Evolutionary conservation across 2,113 vertebrate species (phyloP).

Genomic region (Aegithalos caudatus): DNA sequence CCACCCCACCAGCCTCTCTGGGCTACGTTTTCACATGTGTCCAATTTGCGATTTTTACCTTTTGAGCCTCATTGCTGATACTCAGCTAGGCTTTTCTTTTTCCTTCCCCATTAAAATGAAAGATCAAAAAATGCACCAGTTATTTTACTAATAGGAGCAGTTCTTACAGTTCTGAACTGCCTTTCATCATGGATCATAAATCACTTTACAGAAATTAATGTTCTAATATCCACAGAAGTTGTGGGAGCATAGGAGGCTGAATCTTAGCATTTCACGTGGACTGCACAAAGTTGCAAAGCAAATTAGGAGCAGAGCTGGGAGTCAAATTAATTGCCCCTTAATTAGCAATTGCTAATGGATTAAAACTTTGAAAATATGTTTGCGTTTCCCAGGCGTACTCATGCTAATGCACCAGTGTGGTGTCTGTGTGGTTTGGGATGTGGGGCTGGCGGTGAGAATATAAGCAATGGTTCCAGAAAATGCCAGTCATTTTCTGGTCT

Average conservation of each 20-base stretch:
- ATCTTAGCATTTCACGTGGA: not conserved
- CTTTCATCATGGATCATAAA: conserved; percentile 45
- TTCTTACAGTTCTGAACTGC: not conserved
- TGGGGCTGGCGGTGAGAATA: not conserved
- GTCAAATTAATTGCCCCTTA: conserved; percentile 14
- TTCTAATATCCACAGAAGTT: not conserved
- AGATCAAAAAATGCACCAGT: conserved; percentile 36
- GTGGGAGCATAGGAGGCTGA: not conserved
- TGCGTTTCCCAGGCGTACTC: not conserved
- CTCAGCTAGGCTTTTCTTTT: not conserved
- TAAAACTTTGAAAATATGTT: not conserved
- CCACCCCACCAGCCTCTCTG: not conserved
- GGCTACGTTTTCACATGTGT: not conserved
- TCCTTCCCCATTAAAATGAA: not conserved
- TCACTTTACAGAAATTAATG: conserved; percentile 3
- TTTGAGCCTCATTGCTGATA: conserved; percentile 8
- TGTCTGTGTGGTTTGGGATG: not conserved
- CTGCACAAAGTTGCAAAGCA: not conserved
- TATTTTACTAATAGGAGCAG: conserved; percentile 42
- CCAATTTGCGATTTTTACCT: conserved; percentile 5
- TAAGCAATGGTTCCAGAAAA: not conserved
- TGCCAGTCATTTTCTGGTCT: not conserved
- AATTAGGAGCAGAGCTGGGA: not conserved
- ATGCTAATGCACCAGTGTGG: rapidly evolving
- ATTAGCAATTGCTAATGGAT: conserved; percentile 11